Base-by-base conservation (phyloP, 2,113 vertebrate species). In the Erythrocercus mccallii region DNA sequence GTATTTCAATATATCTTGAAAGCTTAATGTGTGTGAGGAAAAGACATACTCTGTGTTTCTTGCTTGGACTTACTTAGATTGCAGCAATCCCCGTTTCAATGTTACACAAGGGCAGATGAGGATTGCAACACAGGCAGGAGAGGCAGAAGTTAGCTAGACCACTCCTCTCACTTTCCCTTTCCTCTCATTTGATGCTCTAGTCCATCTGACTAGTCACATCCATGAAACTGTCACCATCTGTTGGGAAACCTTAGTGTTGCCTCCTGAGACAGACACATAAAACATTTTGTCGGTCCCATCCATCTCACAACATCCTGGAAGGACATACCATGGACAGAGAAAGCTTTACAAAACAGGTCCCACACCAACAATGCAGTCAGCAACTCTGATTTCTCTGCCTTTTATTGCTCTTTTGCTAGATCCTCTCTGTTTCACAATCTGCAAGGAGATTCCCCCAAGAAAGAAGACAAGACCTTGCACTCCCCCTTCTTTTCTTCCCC, bases 231-330 rank as follows among this genome's bases (percentile, higher is more conserved):
- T 60, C 37, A 42, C 35, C 31, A 81, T 85, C 37, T 57, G 18
- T 2, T 72, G 45, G 25, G 35, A 71, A 80, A 31, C 15, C 28
- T 74, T 42, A n/a, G 48, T 57, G 44, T 18, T 66, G 17, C 40
- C 81, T 76, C 65, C 38, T 12, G 78, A 79, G 73, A 87, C 57
- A 68, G 61, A 47, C 11, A 71, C 30, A 27, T 56, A 38, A 12
- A 94, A 40, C 10, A 44, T 91, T 90, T 85, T 85, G 70, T 91
- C 35, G 42, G 57, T 88, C 64, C 15, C 58, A 87, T 83, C 47
- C 10, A 5, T 89, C 56, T 84, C 84, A 69, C 56, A 58, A n/a
- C 38, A 44, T 47, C 35, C 70, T 87, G 60, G 56, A 65, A 89
- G 66, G 53, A 65, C 30, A 28, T 20, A 18, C 9, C n/a, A 16